phyloP scores from a whole-genome alignment of 2,797 vertebrate genomes.

The Graptemys geographica region DNA sequence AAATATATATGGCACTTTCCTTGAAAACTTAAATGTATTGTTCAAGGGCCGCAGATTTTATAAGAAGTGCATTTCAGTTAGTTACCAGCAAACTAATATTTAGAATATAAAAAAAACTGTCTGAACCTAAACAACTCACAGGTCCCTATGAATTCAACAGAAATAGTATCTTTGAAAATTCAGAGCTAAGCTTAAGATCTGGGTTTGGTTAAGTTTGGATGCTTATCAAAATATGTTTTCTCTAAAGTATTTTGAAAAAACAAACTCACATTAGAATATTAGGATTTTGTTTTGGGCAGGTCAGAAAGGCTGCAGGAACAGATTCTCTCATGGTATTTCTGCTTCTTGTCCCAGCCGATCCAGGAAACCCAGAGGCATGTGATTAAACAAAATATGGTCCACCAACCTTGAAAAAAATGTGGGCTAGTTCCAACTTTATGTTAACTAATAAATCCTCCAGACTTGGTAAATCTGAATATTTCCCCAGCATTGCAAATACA shows the following conservation, averaged over 20 bases:
- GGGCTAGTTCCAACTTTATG: neutral
- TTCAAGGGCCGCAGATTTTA: neutral
- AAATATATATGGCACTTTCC: neutral
- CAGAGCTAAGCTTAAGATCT: neutral
- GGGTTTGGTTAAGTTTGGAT: neutral
- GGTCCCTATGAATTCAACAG: neutral
- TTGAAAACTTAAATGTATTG: neutral
- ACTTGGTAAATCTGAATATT: neutral
- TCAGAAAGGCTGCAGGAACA: neutral
- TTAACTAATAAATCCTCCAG: neutral
- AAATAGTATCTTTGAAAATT: neutral
- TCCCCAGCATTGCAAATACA: neutral
- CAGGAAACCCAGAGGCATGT: neutral
- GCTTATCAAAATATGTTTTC: neutral
- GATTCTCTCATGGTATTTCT: neutral
- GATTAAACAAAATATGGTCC: neutral
- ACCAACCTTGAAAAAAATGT: neutral
- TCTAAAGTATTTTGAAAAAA: neutral
- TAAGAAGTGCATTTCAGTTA: neutral
- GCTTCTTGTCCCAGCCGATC: neutral
- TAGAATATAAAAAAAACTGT: neutral
- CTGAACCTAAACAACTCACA: neutral
- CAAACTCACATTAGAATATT: neutral
- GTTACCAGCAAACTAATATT: neutral
- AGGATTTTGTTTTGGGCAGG: neutral